Base-by-base conservation (phyloP, 2,888 invertebrate genomes). In the Pyrocoelia pectoralis region DNA sequence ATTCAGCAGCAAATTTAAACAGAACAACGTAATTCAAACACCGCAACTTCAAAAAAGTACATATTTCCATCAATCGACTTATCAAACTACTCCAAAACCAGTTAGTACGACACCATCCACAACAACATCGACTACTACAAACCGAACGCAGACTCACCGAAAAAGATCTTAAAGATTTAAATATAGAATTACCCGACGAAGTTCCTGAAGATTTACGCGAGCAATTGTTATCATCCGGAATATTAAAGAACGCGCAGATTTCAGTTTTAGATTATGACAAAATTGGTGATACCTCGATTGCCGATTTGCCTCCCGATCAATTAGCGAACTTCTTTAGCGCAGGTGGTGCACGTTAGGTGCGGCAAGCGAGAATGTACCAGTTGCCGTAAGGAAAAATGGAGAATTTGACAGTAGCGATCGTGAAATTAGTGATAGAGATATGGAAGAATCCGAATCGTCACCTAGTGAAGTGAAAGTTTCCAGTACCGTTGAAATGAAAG, bases 201-300 rank as follows among this genome's bases (percentile, higher is more conserved):
- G 94, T 94, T 4, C 95, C 95, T 2, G 94, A 93, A 69, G 94
- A 95, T 72, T 84, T 95, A 48, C 85, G 94, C 40, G 87, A 93
- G 76, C 94, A 95, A 74, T 82, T 95, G 3, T 81, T 94, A 48
- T 89, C 91, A 51, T 94, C 94, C 0, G 95, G 95, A 38, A 94
- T 95, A 72, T 82, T 95, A 57, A 91, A 92, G 70, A 93, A 94
- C 75, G 94, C 94, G 46, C 92, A 94, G 72, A 94, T 95, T 63
- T 94, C 94, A 70, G 87, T 95, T 50, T 81, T 94, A 61, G 94
- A 94, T 81, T 94, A 94, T 73, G 94, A 94, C 74, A 94, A 94
- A 83, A 89, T 93, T 40, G 94, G 94, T 24, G 94, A 93, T 67
- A 93, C 93, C 56, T 90, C 92, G 2, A 83, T 94, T 53, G 93